A percentile compares a stretch with the other conserved stretches of the same genome.
These are phyloP conservation scores for Xestia ashworthii DNA, from an alignment of 2,888 invertebrate genomes.

Conservation along the genomic window DNA sequence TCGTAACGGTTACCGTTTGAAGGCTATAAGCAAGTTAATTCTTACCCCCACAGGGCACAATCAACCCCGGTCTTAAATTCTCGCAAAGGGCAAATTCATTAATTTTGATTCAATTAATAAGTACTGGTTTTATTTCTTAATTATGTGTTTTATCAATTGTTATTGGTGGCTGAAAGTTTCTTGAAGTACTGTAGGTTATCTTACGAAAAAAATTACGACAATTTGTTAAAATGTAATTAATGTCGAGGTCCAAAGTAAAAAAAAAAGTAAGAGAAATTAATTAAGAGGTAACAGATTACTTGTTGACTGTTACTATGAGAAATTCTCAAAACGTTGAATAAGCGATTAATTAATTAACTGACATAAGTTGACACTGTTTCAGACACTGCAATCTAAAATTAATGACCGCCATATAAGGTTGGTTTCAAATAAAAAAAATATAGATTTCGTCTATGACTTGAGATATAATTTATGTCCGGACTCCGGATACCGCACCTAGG, in stretches of 20 bases:
- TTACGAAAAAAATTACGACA: slow-evolving; percentile 22
- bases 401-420: slow-evolving; percentile 59
- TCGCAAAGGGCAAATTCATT: background rate
- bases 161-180: background rate
- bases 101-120: background rate
- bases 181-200: background rate
- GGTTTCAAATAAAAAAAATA: slow-evolving; percentile 54
- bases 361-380: slow-evolving; percentile 46
- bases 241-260: slow-evolving; percentile 21
- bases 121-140: background rate
- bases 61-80: background rate
- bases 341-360: slow-evolving; percentile 53
- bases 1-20: background rate
- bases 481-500: slow-evolving; percentile 67
- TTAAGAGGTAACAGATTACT: slow-evolving; percentile 29
- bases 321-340: slow-evolving; percentile 27
- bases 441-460: slow-evolving; percentile 47
- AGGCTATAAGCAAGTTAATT: background rate
- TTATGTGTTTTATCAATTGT: background rate
- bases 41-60: rapidly evolving
- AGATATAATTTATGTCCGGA: slow-evolving; percentile 61
- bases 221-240: slow-evolving; percentile 42
- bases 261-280: slow-evolving; percentile 44
- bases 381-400: slow-evolving; percentile 51
- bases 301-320: slow-evolving; percentile 20